These are phyloP conservation scores for Terebella lapidaria DNA, from an alignment of 2,888 invertebrate genomes.

Conservation along the genomic window DNA sequence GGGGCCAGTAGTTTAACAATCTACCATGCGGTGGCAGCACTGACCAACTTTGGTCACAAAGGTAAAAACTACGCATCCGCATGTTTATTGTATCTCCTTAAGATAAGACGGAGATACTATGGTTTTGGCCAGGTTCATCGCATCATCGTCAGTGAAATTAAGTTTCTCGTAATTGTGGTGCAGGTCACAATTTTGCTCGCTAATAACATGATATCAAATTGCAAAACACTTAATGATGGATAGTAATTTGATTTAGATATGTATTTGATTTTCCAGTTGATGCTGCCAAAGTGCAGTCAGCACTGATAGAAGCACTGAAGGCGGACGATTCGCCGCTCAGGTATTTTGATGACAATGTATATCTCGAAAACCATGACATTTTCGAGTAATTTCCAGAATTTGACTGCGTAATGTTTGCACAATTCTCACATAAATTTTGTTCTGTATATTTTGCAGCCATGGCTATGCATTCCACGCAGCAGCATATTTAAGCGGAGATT, in stretches of 20 bases:
- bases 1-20: slow-evolving; percentile 62
- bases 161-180: neutral
- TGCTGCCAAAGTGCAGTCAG: slow-evolving; percentile 63
- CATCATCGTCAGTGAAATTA: too few relatives aligned
- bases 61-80: too few relatives aligned
- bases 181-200: too few relatives aligned
- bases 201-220: too few relatives aligned
- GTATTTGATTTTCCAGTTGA: slow-evolving; percentile 14
- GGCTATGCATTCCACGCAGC: slow-evolving; percentile 81
- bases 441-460: slow-evolving; percentile 60
- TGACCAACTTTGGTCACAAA: slow-evolving; percentile 65
- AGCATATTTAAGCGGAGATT: slow-evolving; percentile 64
- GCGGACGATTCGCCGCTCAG: slow-evolving; percentile 57
- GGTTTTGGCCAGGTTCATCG: too few relatives aligned
- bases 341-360: slow-evolving; percentile 7
- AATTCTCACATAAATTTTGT: neutral
- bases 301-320: slow-evolving; percentile 71
- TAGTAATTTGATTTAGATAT: neutral
- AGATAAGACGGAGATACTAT: too few relatives aligned
- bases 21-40: slow-evolving; percentile 68
- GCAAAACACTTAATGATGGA: too few relatives aligned
- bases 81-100: too few relatives aligned
- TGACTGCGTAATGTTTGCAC: neutral
- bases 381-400: too few relatives aligned
- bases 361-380: neutral